Base-by-base conservation (phyloP, 2,113 vertebrate genomes). In the Microcebus tavaratra region DNA sequence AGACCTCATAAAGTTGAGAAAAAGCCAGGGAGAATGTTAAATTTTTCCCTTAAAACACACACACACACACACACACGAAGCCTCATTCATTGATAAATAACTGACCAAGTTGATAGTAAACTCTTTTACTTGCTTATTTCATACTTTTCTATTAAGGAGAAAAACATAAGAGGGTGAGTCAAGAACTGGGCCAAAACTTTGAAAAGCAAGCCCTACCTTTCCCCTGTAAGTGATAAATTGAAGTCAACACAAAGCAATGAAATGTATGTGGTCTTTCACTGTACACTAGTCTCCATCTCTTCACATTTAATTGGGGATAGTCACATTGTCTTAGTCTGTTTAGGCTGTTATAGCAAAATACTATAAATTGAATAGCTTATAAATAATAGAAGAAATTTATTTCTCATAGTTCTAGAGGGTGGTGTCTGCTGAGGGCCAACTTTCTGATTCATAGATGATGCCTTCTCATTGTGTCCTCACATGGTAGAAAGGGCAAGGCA, bases 201-300 rank as follows among this genome's bases (percentile, higher is more conserved):
- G 45, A 89, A 91, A 89, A 63, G 63, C 42, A 83, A 91, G 10
- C 10, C 17, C 29, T 6, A 25, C 17, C 18, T 85, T 76, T 78
- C 34, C n/a, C 39, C 39, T 67, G 21, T 39, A 42, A 68, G 48
- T 48, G 23, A 55, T 53, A 65, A 75, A 31, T 0, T 12, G 27
- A 83, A 50, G 50, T 45, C 39, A 39, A 34, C 31, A n/a, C 0
- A 72, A 93, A 61, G 29, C 53, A 31, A 23, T 21, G n/a, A 65
- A 65, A 72, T 63, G 12, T 6, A 12, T 1, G 0, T 1, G 0
- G 2, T 42, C 4, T 45, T 68, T 36, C 10, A 18, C 5, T 13
- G 20, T 13, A 42, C 6, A 18, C n/a, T 13, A n/a, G 2, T 8
- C 59, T 72, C 31, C 27, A 20, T 31, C 61, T 63, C 10, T 42